A percentile compares a stretch with the other conserved stretches of the same genome.
Conservation (phyloP, 2,113 vertebrate genomes). For the Anser brachyrhynchus region DNA sequence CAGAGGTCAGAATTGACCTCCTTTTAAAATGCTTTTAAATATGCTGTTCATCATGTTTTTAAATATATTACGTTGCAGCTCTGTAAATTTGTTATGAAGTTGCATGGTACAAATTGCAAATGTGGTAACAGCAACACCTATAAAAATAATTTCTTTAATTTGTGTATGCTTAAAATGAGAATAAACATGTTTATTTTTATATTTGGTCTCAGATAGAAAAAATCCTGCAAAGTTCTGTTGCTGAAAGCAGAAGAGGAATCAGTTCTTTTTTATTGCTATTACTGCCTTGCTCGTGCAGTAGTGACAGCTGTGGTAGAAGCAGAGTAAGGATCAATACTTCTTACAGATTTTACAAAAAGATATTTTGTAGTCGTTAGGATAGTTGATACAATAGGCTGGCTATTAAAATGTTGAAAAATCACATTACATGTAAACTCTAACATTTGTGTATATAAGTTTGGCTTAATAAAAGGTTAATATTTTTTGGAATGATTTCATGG, state of each 20-base stretch:
- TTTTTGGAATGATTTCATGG: neutral
- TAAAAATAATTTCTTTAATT: conserved; percentile 27
- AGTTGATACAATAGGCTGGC: neutral
- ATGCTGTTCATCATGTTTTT: conserved; percentile 66
- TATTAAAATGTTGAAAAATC: neutral
- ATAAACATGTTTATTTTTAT: neutral
- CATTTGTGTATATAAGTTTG: neutral
- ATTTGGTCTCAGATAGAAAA: neutral
- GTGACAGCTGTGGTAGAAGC: neutral
- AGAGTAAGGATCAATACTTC: neutral
- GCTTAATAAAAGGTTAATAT: neutral
- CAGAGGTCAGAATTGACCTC: conserved; percentile 83
- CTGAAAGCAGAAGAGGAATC: neutral
- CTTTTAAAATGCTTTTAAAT: conserved; percentile 78
- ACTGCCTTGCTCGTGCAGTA: neutral
- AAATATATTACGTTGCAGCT: conserved; percentile 46
- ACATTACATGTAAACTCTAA: neutral
- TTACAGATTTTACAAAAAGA: neutral
- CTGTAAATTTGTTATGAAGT: conserved; percentile 54
- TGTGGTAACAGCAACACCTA: conserved; percentile 3
- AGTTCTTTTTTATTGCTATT: neutral
- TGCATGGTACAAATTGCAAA: conserved; percentile 41
- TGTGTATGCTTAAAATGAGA: neutral
- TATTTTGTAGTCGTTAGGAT: neutral
- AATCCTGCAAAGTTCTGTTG: neutral